Evolutionary conservation across 2,113 vertebrate species (phyloP).

Genomic region (Hiodon tergisus): DNA sequence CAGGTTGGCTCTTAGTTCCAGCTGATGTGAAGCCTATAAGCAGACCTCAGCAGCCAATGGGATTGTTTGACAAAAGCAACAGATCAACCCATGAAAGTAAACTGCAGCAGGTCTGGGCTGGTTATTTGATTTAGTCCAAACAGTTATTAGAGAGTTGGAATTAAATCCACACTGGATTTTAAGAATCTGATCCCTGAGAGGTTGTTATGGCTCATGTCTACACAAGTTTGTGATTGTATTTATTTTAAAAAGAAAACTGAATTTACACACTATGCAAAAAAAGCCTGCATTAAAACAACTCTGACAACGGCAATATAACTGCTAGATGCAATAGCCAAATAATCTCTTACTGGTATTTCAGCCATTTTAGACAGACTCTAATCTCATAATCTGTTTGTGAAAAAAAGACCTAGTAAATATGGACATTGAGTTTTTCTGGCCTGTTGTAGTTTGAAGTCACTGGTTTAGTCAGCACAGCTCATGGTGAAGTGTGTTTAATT

Average conservation of each 20-base stretch:
- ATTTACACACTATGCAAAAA: too few species aligned
- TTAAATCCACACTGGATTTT: too few species aligned
- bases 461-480: neutral
- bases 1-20: neutral
- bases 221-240: neutral
- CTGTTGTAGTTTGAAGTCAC: neutral
- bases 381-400: neutral
- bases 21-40: neutral
- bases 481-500: conserved; percentile 1
- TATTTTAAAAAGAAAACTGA: neutral
- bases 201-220: neutral
- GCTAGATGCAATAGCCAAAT: neutral
- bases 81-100: neutral
- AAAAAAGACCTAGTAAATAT: neutral
- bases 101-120: neutral
- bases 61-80: neutral
- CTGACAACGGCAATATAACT: conserved; percentile 4
- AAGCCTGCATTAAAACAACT: too few species aligned
- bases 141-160: neutral
- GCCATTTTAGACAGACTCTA: conserved; percentile 1
- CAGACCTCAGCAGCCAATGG: neutral
- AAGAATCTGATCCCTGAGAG: too few species aligned
- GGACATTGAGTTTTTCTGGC: neutral
- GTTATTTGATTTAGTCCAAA: conserved; percentile 3
- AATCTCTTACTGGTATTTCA: conserved; percentile 13